Evolutionary conservation across 2,888 invertebrate genomes (phyloP).

Genomic region (Clitarchus hookeri): DNA sequence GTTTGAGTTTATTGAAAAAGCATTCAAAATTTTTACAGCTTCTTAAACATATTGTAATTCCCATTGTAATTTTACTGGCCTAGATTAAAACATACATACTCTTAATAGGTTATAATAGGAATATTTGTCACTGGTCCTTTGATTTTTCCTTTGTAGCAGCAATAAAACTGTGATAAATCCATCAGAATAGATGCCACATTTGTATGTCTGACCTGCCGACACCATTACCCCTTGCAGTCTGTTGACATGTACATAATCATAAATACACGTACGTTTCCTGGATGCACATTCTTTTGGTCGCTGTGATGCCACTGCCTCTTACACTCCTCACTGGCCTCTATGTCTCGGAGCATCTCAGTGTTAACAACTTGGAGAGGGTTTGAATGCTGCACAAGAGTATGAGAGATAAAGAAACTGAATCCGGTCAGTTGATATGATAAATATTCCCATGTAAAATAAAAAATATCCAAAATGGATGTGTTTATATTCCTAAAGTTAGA

Average conservation of each 20-base stretch:
- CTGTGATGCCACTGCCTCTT: not conserved
- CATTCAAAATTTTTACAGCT: not conserved
- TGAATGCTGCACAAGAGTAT: slow-evolving; percentile 26
- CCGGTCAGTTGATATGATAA: not conserved
- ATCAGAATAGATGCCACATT: not conserved
- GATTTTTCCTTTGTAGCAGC: not conserved
- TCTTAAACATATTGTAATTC: not conserved
- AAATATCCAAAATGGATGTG: slow-evolving; percentile 9
- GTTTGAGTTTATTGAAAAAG: not conserved
- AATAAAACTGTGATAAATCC: not conserved
- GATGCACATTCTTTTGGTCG: not conserved
- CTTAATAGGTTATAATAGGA: not conserved
- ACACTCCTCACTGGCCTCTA: not conserved
- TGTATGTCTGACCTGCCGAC: too few species aligned
- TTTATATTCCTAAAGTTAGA: slow-evolving; percentile 24
- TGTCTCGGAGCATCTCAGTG: slow-evolving; percentile 30
- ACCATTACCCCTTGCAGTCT: not conserved
- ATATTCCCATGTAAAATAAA: not conserved
- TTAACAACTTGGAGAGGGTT: slow-evolving; percentile 42
- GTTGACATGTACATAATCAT: not conserved
- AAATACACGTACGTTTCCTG: not conserved
- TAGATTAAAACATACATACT: not conserved
- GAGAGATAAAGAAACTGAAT: not conserved
- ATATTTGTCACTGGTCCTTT: not conserved
- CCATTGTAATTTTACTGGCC: not conserved